These are phyloP conservation scores for Mobula birostris DNA, from an alignment of 2,113 vertebrate species.

Conservation along the genomic window DNA sequence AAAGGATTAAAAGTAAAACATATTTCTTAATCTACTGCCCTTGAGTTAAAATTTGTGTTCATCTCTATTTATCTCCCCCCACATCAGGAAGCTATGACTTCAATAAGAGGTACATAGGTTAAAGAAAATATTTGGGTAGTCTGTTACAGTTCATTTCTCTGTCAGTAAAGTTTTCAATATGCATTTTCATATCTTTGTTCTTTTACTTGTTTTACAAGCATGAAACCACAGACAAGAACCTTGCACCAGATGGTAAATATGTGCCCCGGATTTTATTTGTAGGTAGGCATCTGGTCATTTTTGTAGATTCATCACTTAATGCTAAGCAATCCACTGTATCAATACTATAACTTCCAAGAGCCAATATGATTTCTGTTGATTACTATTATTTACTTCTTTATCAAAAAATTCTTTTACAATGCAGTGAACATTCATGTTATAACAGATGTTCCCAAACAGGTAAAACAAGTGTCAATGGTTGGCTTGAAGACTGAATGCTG, in stretches of 20 bases:
- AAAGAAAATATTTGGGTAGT: neutral
- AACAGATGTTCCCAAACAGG: neutral
- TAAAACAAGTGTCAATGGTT: neutral
- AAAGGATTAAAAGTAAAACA: neutral
- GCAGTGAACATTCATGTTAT: neutral
- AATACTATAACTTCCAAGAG: neutral
- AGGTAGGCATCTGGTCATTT: conserved; percentile 55
- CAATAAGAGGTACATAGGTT: neutral
- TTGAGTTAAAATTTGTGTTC: neutral
- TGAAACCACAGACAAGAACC: conserved; percentile 69
- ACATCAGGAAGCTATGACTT: neutral
- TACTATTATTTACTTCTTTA: neutral
- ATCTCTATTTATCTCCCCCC: neutral
- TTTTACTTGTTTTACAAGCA: conserved; percentile 55
- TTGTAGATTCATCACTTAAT: neutral
- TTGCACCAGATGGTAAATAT: conserved; percentile 77
- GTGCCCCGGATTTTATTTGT: conserved; percentile 82
- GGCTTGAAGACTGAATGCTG: neutral
- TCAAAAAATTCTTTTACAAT: neutral
- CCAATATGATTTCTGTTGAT: neutral
- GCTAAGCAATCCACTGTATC: neutral
- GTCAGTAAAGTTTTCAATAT: neutral
- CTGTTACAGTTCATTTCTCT: conserved; percentile 18
- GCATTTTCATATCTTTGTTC: neutral
- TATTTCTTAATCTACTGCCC: neutral